Base-by-base conservation (phyloP, 2,888 invertebrate genomes). In the Chymomyza fuscimana region DNA sequence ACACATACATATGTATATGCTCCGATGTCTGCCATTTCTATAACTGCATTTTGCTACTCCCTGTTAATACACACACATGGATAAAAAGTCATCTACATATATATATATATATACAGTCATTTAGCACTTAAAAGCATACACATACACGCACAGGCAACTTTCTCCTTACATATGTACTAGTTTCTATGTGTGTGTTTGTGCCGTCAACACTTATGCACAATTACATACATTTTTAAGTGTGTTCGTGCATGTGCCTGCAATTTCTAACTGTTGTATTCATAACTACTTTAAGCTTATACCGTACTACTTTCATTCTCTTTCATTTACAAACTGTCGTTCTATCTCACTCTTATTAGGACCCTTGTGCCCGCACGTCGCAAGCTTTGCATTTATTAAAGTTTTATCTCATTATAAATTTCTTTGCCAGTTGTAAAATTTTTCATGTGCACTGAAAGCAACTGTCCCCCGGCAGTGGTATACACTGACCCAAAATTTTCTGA, bases 201-300 rank as follows among this genome's bases (percentile, higher is more conserved):
- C 65, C 66, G 67, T 63, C 81, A 73, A 83, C 82, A 80, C 86
- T 82, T 85, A 85, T 85, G 87, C 86, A 87, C 88, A 87, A 87
- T 88, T 88, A 85, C 87, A 88, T 88, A 88, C 87, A 85, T 87
- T 88, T 85, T 84, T 87, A 78, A 88, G 88, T 88, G 87, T 81
- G 86, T 83, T 80, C 79, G 85, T 87, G 81, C 82, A 73, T 80
- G 78, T 56, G 29, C 72, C 66, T 73, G 67, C 73, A 67, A 74
- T 74, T 80, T 74, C 82, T 80, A 73, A 73, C 85, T 86, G 76
- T 78, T 85, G 80, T 87, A 82, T 88, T 88, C 87, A 87, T 85
- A 87, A 82, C 86, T 80, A 82, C 81, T 88, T 87, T 85, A 73
- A 69, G 76, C 78, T 32, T 22, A 56, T 65, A 7, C 32, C 32